phyloP scores from a whole-genome alignment of 2,113 vertebrate genomes.

The Passer montanus region DNA sequence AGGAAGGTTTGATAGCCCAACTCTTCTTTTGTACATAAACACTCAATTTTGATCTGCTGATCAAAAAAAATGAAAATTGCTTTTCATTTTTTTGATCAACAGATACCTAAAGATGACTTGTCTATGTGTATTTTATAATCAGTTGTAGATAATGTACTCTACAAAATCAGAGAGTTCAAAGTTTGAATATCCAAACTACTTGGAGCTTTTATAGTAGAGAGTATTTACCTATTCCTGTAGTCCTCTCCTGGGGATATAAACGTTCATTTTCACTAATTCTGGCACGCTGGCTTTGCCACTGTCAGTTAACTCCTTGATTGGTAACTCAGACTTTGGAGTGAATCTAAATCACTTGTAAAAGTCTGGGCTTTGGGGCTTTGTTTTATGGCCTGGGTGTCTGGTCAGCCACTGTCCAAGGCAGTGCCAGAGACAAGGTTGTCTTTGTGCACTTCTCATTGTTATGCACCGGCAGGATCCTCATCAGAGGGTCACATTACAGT shows the following conservation, averaged over 20 bases:
- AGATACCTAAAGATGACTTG: background rate
- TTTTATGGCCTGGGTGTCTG: background rate
- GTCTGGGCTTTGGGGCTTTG: background rate
- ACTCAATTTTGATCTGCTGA: no score
- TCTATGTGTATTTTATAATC: background rate
- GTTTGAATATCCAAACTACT: background rate
- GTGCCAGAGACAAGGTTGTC: conserved; percentile 4
- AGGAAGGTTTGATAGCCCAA: background rate
- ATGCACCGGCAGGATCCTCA: conserved; percentile 55
- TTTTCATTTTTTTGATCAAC: background rate
- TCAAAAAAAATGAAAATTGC: no score
- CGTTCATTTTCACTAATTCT: background rate
- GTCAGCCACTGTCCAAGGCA: conserved; percentile 1
- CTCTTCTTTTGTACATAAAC: background rate
- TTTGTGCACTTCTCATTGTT: conserved; percentile 61
- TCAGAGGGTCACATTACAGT: conserved; percentile 65
- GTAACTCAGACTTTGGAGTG: background rate
- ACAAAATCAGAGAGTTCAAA: background rate
- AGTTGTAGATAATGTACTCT: background rate
- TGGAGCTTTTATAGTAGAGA: background rate
- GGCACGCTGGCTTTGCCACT: background rate
- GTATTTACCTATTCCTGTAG: background rate
- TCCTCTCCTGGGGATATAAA: background rate
- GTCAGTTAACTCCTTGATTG: background rate
- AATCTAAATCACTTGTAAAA: background rate